phyloP scores from a whole-genome alignment of 1,140 invertebrate genomes.

The Stegodyphus dumicola region DNA sequence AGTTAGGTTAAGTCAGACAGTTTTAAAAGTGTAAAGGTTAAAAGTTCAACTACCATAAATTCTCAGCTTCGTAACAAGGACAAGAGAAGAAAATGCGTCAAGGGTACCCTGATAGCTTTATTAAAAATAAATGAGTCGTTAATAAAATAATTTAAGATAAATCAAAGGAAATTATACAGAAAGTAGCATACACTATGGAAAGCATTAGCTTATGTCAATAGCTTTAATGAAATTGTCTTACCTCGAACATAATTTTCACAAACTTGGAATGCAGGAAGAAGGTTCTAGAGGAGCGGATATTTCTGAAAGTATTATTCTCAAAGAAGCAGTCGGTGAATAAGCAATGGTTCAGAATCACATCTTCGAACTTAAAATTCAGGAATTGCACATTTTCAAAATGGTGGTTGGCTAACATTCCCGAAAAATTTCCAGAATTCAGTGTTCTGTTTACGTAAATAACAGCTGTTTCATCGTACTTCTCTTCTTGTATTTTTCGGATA shows the following conservation, averaged over 20 bases:
- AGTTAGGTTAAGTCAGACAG: too few species aligned
- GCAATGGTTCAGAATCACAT: slow-evolving; percentile 65
- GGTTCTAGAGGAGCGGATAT: slow-evolving; percentile 66
- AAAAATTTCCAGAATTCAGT: slow-evolving; percentile 35
- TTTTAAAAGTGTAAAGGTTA: too few species aligned
- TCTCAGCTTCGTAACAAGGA: too few species aligned
- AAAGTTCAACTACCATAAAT: too few species aligned
- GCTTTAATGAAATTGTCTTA: not conserved
- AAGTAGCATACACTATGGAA: too few species aligned
- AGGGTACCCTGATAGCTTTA: too few species aligned
- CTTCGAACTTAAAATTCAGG: slow-evolving; percentile 63
- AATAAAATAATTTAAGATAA: not conserved
- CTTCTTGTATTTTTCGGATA: slow-evolving; percentile 68
- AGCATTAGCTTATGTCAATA: too few species aligned
- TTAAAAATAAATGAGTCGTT: not conserved
- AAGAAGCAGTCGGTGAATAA: slow-evolving; percentile 65
- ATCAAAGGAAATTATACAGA: not conserved
- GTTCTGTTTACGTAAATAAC: slow-evolving; percentile 4
- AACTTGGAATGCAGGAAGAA: slow-evolving; percentile 65
- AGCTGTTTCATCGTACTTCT: slow-evolving; percentile 66
- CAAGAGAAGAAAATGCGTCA: too few species aligned
- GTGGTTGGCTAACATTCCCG: slow-evolving; percentile 64
- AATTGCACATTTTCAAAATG: slow-evolving; percentile 64
- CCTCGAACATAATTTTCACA: slow-evolving; percentile 63
- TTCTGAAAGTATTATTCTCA: slow-evolving; percentile 64